Evolutionary conservation across 1,140 invertebrate genomes (phyloP).

Genomic region (Drosophila willistoni): DNA sequence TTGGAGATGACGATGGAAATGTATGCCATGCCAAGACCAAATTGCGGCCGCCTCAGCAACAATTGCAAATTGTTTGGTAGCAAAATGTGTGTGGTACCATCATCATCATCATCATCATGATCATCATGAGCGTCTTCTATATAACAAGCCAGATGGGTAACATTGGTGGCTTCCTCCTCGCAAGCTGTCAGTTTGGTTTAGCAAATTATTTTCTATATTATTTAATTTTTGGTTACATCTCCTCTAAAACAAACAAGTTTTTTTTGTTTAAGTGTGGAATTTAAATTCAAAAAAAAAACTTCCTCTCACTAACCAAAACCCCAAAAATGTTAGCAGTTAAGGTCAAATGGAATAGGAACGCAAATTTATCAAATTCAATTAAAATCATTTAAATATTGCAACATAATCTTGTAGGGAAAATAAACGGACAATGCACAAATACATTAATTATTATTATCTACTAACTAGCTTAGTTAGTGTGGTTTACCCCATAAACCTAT

Average conservation of each 20-base stretch:
- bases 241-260: conserved; percentile 19
- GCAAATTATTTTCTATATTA: conserved; percentile 1
- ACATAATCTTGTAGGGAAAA: background rate
- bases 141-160: conserved; percentile 34
- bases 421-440: no score
- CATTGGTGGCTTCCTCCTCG: conserved; percentile 5
- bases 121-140: conserved; percentile 20
- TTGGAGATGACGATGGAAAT: conserved; percentile 31
- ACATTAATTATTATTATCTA: background rate
- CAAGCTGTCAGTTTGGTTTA: background rate
- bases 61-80: conserved; percentile 76
- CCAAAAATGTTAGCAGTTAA: background rate
- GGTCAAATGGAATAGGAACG: background rate
- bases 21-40: conserved; percentile 60
- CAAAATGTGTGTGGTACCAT: conserved; percentile 57
- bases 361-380: background rate
- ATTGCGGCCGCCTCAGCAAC: conserved; percentile 69
- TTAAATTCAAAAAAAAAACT: conserved; percentile 5
- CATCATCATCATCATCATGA: conserved; percentile 15
- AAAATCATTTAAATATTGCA: background rate
- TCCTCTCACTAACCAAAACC: conserved; percentile 1
- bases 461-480: background rate
- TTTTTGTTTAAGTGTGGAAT: background rate
- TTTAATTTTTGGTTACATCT: conserved; percentile 19
- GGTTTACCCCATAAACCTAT: background rate